Evolutionary conservation across 2,888 invertebrate genomes (phyloP).

Genomic region (Slavum lentiscoides): DNA sequence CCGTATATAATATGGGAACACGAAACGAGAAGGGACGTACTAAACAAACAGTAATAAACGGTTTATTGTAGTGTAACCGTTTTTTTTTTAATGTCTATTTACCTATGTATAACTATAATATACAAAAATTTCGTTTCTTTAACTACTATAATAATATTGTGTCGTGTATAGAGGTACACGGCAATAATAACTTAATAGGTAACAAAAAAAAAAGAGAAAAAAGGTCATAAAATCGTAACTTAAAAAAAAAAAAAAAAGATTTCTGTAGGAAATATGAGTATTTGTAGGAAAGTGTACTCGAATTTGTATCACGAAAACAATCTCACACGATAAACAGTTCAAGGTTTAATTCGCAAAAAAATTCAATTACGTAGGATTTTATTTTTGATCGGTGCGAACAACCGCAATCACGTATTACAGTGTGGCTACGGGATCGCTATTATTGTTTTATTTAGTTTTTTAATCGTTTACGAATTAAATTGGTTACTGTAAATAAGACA

Average conservation of each 20-base stretch:
- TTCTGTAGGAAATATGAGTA: neutral
- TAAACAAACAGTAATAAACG: conserved; percentile 30
- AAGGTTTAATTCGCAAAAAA: no score
- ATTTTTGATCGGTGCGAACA: no score
- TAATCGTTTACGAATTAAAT: no score
- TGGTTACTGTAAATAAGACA: no score
- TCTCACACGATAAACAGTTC: no score
- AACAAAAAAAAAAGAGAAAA: neutral
- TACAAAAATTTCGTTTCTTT: conserved; percentile 8
- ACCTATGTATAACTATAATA: conserved; percentile 11
- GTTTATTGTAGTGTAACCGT: conserved; percentile 19
- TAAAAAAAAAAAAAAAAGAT: neutral
- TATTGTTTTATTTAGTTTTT: no score
- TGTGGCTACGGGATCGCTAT: no score
- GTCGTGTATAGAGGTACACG: neutral
- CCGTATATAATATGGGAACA: neutral
- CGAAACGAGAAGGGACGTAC: neutral
- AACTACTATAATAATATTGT: neutral
- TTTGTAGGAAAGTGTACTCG: neutral
- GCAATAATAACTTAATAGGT: conserved; percentile 14
- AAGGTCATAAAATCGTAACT: neutral
- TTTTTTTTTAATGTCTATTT: neutral
- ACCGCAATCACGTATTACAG: no score
- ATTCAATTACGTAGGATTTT: no score
- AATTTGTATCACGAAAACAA: no score